Conservation (phyloP, 2,113 vertebrate species). For the Eretmochelys imbricata region DNA sequence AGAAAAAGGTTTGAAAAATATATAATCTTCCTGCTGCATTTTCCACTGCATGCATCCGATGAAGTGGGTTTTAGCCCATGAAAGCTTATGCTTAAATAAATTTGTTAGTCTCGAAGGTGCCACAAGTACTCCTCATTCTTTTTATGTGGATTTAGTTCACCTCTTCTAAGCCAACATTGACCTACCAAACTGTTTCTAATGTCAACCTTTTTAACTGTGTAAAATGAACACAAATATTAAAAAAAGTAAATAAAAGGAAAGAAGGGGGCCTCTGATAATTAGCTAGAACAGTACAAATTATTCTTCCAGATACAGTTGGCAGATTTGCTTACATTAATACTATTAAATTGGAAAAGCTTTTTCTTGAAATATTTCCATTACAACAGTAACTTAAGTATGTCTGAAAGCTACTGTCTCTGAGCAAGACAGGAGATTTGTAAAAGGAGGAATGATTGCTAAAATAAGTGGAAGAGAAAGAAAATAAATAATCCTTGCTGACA, state of each 20-base stretch:
- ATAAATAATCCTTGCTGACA: background rate
- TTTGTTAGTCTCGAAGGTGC: too few species aligned
- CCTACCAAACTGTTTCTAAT: conserved; percentile 2
- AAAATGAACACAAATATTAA: background rate
- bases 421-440: background rate
- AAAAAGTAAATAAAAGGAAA: background rate
- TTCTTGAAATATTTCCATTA: conserved; percentile 29
- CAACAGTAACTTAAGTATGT: background rate
- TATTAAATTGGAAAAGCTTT: conserved; percentile 12
- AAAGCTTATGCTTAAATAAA: too few species aligned
- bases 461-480: background rate
- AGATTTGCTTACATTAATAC: background rate
- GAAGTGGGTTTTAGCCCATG: too few species aligned
- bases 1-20: too few species aligned
- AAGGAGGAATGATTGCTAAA: background rate
- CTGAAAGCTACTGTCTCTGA: conserved; percentile 7
- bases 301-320: background rate
- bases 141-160: background rate
- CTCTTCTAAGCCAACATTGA: conserved; percentile 13
- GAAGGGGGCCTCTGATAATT: background rate
- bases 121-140: too few species aligned
- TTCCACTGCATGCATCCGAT: too few species aligned
- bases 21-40: too few species aligned
- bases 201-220: background rate
- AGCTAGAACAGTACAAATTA: background rate